phyloP scores from a whole-genome alignment of 2,888 invertebrate species.

The Xestoiulus laeticollis region DNA sequence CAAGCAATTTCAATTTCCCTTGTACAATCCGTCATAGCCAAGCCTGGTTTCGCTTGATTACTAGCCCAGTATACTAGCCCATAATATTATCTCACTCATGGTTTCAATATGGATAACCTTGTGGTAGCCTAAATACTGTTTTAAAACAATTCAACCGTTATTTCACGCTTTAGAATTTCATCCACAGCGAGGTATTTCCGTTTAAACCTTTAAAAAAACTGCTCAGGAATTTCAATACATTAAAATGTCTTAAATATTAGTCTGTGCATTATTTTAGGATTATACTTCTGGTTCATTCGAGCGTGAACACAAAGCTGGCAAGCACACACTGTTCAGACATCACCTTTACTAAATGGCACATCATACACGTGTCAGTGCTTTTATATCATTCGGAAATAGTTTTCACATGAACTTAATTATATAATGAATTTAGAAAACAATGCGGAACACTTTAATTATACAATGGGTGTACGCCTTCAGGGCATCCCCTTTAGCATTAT shows the following conservation, averaged over 20 bases:
- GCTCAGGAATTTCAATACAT: background rate
- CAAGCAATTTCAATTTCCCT: background rate
- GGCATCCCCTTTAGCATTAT: slow-evolving; percentile 30
- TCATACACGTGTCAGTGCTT: background rate
- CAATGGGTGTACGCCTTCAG: background rate
- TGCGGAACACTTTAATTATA: slow-evolving; percentile 41
- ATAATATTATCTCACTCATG: background rate
- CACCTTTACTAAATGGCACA: slow-evolving; percentile 28
- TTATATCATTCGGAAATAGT: slow-evolving; percentile 10
- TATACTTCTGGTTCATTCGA: background rate
- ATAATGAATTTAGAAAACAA: slow-evolving; percentile 15
- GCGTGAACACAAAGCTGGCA: background rate
- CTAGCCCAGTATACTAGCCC: background rate
- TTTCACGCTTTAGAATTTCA: background rate
- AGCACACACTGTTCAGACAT: background rate
- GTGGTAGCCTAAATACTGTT: background rate
- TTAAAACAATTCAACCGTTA: background rate
- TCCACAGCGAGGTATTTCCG: background rate
- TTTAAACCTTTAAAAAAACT: background rate
- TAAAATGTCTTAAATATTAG: background rate
- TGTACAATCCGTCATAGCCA: background rate
- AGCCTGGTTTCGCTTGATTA: background rate
- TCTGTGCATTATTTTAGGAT: background rate
- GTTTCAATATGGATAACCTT: background rate
- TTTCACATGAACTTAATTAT: background rate